These are phyloP conservation scores for Scophthalmus maximus DNA, from an alignment of 2,113 vertebrate species.

Conservation along the genomic window DNA sequence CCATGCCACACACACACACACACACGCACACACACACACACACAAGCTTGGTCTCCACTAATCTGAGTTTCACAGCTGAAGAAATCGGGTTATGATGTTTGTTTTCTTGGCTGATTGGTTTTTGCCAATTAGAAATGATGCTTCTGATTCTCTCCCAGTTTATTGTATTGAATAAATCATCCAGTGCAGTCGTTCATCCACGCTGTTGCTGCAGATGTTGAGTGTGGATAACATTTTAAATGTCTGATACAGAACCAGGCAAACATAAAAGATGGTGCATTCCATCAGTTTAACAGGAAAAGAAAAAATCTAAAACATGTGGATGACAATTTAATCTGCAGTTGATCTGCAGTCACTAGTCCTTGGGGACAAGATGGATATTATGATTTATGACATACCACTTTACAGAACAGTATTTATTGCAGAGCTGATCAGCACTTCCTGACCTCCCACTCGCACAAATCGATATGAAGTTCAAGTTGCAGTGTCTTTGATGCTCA, in stretches of 20 bases:
- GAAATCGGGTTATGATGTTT: background rate
- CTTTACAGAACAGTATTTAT: background rate
- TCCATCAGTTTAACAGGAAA: too few relatives aligned
- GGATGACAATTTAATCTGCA: background rate
- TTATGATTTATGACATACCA: too few relatives aligned
- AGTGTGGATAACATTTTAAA: too few relatives aligned
- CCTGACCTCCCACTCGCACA: too few relatives aligned
- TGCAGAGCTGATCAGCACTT: background rate
- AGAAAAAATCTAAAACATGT: too few relatives aligned
- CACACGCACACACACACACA: conserved; percentile 28
- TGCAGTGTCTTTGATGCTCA: background rate
- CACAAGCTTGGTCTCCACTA: conserved; percentile 3
- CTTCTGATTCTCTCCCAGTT: background rate
- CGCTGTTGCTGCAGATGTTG: conserved; percentile 21
- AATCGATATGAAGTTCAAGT: background rate
- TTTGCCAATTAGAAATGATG: conserved; percentile 4
- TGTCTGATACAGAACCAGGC: too few relatives aligned
- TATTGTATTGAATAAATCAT: background rate
- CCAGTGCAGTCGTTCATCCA: background rate
- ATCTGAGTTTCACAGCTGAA: conserved; percentile 5
- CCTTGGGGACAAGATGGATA: too few relatives aligned
- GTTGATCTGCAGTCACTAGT: background rate
- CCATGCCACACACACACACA: conserved; percentile 28
- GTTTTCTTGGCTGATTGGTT: conserved; percentile 22
- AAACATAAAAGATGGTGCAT: too few relatives aligned